Evolutionary conservation across 2,113 vertebrate species (phyloP).

Genomic region (Mobula birostris): DNA sequence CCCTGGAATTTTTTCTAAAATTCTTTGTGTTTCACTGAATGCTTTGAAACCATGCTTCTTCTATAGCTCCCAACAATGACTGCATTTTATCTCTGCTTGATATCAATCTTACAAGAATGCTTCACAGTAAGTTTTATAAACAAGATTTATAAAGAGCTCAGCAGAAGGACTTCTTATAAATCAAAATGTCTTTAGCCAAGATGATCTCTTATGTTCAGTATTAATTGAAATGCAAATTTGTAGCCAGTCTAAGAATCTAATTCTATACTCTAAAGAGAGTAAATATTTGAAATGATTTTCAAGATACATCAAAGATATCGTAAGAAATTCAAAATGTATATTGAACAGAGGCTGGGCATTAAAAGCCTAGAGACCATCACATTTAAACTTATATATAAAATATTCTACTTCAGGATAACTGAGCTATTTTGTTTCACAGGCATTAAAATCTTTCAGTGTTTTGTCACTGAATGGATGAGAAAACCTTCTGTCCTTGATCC

Average conservation of each 20-base stretch:
- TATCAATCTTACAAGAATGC: background rate
- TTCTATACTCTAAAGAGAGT: background rate
- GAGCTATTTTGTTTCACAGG: background rate
- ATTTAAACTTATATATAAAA: background rate
- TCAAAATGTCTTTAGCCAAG: background rate
- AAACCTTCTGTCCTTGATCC: background rate
- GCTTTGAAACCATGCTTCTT: background rate
- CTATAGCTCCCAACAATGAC: background rate
- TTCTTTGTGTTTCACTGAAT: background rate
- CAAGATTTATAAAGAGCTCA: background rate
- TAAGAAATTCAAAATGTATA: background rate
- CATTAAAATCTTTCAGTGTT: background rate
- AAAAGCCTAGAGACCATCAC: background rate
- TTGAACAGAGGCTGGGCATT: background rate
- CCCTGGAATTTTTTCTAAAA: background rate
- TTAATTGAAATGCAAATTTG: slow-evolving; percentile 3
- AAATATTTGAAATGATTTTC: slow-evolving; percentile 9
- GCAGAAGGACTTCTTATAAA: background rate
- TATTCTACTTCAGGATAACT: background rate
- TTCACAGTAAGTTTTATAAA: background rate
- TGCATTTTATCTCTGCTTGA: background rate
- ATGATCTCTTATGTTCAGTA: background rate
- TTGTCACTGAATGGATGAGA: background rate
- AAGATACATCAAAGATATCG: background rate
- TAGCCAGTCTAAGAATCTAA: background rate